Conservation (phyloP, 2,888 invertebrate genomes). For the Caenorhabditis sulstoni region DNA sequence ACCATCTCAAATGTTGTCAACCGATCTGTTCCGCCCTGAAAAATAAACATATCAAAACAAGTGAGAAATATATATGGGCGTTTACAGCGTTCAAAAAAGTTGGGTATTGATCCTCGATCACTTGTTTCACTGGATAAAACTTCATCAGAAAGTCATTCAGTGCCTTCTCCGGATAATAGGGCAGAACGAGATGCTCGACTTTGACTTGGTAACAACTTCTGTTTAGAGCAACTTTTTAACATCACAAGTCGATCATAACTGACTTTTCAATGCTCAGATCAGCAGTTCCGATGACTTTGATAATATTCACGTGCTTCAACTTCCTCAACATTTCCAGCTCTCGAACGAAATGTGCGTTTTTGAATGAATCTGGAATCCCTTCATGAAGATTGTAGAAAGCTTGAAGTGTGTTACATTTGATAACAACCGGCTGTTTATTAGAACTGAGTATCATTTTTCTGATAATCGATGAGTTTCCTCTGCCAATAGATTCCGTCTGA, state of each 20-base stretch:
- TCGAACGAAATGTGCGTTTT: constrained; percentile 2
- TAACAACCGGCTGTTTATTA: background rate
- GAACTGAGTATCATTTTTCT: background rate
- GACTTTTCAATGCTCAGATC: background rate
- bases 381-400: no score
- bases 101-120: background rate
- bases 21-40: background rate
- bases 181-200: constrained; percentile 12
- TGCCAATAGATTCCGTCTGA: constrained; percentile 3
- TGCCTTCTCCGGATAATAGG: constrained; percentile 20
- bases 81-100: no score
- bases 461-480: constrained; percentile 32
- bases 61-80: no score
- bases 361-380: constrained; percentile 2
- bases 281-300: constrained; percentile 9
- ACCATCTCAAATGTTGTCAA: constrained; percentile 15
- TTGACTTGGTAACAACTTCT: background rate
- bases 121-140: constrained; percentile 2
- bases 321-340: constrained; percentile 22
- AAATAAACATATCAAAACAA: no score
- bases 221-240: background rate
- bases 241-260: background rate
- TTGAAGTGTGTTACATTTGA: constrained; percentile 15
- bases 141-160: constrained; percentile 20
- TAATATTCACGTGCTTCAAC: constrained; percentile 13